A percentile compares a stretch with the other conserved stretches of the same genome.
Conservation (phyloP, 2,888 invertebrate genomes). For the Tachina lurida region DNA sequence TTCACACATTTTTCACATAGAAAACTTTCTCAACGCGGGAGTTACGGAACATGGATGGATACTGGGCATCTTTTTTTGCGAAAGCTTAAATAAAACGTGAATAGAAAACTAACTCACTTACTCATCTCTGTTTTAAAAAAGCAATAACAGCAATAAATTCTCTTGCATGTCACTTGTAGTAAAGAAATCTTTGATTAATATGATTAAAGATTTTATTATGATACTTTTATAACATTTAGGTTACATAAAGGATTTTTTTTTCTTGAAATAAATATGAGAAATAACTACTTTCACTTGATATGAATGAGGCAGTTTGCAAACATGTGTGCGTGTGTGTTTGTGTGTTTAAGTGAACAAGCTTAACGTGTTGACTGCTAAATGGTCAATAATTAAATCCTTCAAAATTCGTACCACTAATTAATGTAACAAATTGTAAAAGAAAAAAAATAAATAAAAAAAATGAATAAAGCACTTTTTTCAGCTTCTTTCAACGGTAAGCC, state of each 20-base stretch:
- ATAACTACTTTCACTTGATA: constrained; percentile 52
- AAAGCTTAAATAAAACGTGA: too few relatives aligned
- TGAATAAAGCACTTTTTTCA: background rate
- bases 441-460: background rate
- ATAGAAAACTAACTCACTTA: too few relatives aligned
- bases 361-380: constrained; percentile 66
- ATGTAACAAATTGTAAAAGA: constrained; percentile 52
- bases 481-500: constrained; percentile 28
- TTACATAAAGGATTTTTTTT: constrained; percentile 14
- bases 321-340: constrained; percentile 38
- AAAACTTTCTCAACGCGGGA: too few relatives aligned
- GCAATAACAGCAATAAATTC: background rate
- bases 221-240: constrained; percentile 3
- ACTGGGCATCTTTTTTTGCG: too few relatives aligned
- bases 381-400: constrained; percentile 71
- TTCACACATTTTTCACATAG: too few relatives aligned
- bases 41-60: too few relatives aligned
- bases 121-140: background rate
- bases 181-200: constrained; percentile 16
- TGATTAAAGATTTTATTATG: constrained; percentile 21
- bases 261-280: background rate
- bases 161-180: background rate
- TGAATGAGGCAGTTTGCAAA: background rate
- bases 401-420: constrained; percentile 69
- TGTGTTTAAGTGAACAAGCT: constrained; percentile 55